Conservation (phyloP, 2,888 invertebrate genomes). For the Cheilosia scutellata region DNA sequence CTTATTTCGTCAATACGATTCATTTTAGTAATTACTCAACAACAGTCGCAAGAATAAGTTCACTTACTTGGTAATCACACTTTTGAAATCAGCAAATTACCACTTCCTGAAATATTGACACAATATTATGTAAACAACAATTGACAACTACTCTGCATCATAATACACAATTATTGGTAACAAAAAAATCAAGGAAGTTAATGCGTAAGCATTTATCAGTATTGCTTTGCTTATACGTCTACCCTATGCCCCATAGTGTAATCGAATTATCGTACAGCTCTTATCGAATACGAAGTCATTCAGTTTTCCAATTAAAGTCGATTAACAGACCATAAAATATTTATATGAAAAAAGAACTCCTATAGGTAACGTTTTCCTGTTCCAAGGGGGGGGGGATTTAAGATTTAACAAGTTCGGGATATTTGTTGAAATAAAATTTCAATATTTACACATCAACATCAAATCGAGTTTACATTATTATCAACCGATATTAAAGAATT, state of each 20-base stretch:
- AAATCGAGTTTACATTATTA: constrained; percentile 36
- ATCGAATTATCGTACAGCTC: constrained; percentile 4
- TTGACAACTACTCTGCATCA: constrained; percentile 24
- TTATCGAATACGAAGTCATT: constrained; percentile 51
- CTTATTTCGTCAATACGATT: neutral
- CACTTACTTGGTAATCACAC: constrained; percentile 32
- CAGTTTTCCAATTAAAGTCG: constrained; percentile 67
- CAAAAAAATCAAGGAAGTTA: constrained; percentile 28
- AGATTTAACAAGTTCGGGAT: constrained; percentile 21
- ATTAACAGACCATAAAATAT: constrained; percentile 52
- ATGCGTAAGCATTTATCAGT: constrained; percentile 44
- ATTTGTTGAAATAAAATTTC: constrained; percentile 47
- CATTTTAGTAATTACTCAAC: constrained; percentile 34
- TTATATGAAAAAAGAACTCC: constrained; percentile 3
- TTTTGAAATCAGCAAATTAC: constrained; percentile 26
- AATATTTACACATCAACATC: constrained; percentile 54
- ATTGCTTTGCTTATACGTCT: constrained; percentile 5
- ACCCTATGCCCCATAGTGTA: neutral
- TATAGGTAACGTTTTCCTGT: neutral
- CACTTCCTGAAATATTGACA: constrained; percentile 30
- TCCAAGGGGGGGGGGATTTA: constrained; percentile 18
- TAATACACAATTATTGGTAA: constrained; percentile 28
- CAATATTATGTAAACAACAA: constrained; percentile 30
- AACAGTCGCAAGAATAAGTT: neutral
- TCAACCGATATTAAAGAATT: constrained; percentile 37